phyloP scores from a whole-genome alignment of 2,113 vertebrate species.

The Eudyptes chrysolophus region DNA sequence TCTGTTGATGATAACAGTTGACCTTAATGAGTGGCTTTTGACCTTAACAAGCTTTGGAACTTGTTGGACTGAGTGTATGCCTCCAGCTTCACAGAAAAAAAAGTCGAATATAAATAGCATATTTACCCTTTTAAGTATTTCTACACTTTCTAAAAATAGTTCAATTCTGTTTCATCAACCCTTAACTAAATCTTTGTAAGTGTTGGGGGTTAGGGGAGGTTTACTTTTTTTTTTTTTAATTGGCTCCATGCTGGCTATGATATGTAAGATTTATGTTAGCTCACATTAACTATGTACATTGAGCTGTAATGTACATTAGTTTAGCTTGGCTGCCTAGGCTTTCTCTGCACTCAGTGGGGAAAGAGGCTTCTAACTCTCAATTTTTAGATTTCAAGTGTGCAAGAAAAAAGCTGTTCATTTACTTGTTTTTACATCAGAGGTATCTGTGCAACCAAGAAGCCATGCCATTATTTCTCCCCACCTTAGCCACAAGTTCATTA shows the following conservation, averaged over 20 bases:
- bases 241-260: neutral
- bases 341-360: neutral
- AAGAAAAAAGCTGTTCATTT: neutral
- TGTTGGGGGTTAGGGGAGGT: neutral
- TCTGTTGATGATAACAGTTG: neutral
- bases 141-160: neutral
- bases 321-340: neutral
- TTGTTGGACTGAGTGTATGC: neutral
- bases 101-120: neutral
- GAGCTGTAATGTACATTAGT: neutral
- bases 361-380: neutral
- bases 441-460: neutral
- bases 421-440: neutral
- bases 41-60: neutral
- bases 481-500: neutral
- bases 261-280: neutral
- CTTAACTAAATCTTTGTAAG: neutral
- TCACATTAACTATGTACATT: neutral
- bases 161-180: neutral
- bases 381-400: neutral
- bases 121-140: neutral
- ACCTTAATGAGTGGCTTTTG: neutral
- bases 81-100: neutral
- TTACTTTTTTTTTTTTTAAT: neutral
- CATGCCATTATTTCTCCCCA: neutral